Conservation (phyloP, 2,797 vertebrate genomes). For the Calcarius lapponicus region DNA sequence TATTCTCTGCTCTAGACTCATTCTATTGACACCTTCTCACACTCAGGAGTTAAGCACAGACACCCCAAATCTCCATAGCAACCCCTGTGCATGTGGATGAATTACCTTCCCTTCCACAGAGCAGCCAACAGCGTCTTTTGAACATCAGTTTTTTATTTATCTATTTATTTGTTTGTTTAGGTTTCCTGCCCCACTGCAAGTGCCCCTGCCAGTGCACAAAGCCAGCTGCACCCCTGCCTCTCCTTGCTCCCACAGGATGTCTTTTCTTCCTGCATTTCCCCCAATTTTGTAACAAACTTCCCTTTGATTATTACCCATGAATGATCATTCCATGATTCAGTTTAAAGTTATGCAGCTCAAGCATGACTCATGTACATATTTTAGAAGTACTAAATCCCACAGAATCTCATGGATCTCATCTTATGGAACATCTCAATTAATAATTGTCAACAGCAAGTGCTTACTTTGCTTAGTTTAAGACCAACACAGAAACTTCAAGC, state of each 20-base stretch:
- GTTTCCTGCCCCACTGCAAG: not conserved
- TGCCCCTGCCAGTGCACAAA: not conserved
- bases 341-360: not conserved
- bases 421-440: not conserved
- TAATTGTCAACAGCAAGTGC: not conserved
- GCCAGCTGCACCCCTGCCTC: not conserved
- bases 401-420: not conserved
- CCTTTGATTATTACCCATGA: not conserved
- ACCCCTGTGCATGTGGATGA: constrained; percentile 57
- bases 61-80: constrained; percentile 70
- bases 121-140: not conserved
- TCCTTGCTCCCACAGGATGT: not conserved
- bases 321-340: not conserved
- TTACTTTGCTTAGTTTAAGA: not conserved
- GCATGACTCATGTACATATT: not conserved
- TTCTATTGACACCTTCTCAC: constrained; percentile 57
- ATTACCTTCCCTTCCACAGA: constrained; percentile 18
- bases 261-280: not conserved
- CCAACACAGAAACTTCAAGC: not conserved
- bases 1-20: constrained; percentile 24
- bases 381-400: not conserved
- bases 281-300: not conserved
- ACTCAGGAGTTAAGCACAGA: constrained; percentile 54
- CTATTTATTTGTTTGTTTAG: not conserved
- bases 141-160: not conserved